phyloP scores from a whole-genome alignment of 2,888 invertebrate genomes.

The Apantesis nais region DNA sequence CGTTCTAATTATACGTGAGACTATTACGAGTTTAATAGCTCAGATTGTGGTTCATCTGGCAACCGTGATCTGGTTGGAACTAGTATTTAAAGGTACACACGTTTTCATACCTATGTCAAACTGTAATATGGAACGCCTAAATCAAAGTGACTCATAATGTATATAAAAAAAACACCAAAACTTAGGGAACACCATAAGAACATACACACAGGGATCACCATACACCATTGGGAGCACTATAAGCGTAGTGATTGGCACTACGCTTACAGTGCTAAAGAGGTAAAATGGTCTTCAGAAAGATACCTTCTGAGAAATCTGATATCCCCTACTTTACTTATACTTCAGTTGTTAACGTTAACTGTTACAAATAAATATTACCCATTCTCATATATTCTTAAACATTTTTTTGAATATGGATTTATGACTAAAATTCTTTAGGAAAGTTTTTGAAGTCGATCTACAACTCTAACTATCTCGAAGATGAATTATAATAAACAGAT shows the following conservation, averaged over 20 bases:
- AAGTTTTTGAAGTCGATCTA: too few relatives aligned
- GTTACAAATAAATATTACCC: neutral
- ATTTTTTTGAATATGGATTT: neutral
- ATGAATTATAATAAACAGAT: neutral
- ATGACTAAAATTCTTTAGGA: too few relatives aligned
- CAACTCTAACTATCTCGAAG: neutral
- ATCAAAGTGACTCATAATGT: neutral
- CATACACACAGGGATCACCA: too few relatives aligned
- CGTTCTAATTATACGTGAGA: constrained; percentile 58
- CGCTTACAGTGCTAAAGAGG: neutral
- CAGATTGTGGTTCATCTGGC: constrained; percentile 33
- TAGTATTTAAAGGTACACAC: neutral
- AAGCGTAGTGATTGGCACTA: too few relatives aligned
- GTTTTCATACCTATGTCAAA: too few relatives aligned
- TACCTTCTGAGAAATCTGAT: too few relatives aligned
- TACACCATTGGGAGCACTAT: too few relatives aligned
- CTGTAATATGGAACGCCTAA: neutral
- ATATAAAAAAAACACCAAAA: neutral
- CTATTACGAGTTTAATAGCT: constrained; percentile 33
- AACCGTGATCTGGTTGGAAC: constrained; percentile 21
- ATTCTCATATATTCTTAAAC: neutral
- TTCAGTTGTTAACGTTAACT: too few relatives aligned
- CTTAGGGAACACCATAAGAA: neutral
- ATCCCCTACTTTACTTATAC: too few relatives aligned
- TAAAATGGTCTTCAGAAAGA: neutral